These are phyloP conservation scores for Erannis defoliaria DNA, from an alignment of 2,888 invertebrate species.

Conservation along the genomic window DNA sequence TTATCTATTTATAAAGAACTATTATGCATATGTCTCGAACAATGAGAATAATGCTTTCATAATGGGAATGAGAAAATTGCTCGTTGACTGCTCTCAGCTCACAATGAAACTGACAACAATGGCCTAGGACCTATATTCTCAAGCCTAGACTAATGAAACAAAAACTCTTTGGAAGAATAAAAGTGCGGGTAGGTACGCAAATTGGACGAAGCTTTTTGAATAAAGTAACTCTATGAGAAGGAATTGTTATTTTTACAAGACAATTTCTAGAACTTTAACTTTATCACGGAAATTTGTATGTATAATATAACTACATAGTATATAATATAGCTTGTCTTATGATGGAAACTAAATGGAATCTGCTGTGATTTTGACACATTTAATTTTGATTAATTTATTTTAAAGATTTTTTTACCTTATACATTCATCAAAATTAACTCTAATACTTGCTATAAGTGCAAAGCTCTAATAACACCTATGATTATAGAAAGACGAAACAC, in stretches of 20 bases:
- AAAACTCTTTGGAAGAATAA: slow-evolving; percentile 72
- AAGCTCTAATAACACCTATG: too few relatives aligned
- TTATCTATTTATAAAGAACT: slow-evolving; percentile 63
- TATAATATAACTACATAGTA: too few relatives aligned
- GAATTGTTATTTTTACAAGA: neutral
- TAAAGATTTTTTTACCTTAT: too few relatives aligned
- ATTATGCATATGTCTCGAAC: slow-evolving; percentile 73
- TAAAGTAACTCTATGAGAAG: neutral
- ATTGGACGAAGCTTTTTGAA: slow-evolving; percentile 57
- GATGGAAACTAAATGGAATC: too few relatives aligned
- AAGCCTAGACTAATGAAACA: slow-evolving; percentile 75
- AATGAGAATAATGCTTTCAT: slow-evolving; percentile 79
- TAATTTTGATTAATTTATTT: too few relatives aligned
- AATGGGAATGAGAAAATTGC: slow-evolving; percentile 83
- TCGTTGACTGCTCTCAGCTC: slow-evolving; percentile 74
- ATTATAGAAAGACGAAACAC: too few relatives aligned
- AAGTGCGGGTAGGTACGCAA: slow-evolving; percentile 64
- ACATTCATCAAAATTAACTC: too few relatives aligned
- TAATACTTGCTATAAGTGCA: too few relatives aligned
- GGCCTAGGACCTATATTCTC: slow-evolving; percentile 72
- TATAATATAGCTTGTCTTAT: too few relatives aligned
- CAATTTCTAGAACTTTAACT: too few relatives aligned
- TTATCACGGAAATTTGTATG: too few relatives aligned
- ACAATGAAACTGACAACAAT: slow-evolving; percentile 80
- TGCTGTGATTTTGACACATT: too few relatives aligned